phyloP scores from a whole-genome alignment of 2,113 vertebrate species.

The Atrichornis clamosus region DNA sequence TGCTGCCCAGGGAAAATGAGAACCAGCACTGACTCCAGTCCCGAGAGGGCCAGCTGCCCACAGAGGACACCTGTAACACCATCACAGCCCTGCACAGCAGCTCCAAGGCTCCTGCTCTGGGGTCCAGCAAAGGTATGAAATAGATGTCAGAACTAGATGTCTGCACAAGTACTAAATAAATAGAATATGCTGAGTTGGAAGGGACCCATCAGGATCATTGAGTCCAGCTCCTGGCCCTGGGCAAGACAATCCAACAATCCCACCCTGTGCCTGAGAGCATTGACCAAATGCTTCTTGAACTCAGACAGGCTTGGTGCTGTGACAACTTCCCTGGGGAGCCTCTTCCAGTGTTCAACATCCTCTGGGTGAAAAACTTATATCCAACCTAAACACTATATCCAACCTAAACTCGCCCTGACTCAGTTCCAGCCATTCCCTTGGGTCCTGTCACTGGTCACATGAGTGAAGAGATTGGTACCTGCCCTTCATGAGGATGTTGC shows the following conservation, averaged over 20 bases:
- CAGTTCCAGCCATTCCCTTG: not conserved
- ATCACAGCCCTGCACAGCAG: not conserved
- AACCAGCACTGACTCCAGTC: not conserved
- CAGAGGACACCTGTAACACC: not conserved
- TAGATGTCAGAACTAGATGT: not conserved
- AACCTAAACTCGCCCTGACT: not conserved
- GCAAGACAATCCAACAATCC: not conserved
- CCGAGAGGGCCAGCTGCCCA: not conserved
- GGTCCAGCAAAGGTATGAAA: not conserved
- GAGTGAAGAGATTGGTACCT: not conserved
- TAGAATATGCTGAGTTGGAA: not conserved
- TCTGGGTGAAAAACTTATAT: not conserved
- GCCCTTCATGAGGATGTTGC: not conserved
- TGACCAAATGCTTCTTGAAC: not conserved
- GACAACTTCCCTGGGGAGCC: not conserved
- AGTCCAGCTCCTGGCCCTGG: not conserved
- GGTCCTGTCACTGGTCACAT: not conserved
- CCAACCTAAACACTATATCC: not conserved
- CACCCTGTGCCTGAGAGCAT: not conserved
- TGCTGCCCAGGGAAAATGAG: not conserved
- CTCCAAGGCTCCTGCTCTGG: not conserved
- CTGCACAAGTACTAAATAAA: not conserved
- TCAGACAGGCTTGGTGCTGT: not conserved
- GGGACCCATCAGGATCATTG: not conserved
- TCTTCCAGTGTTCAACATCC: not conserved